phyloP scores from a whole-genome alignment of 2,888 invertebrate species.

The Protodeltote pygarga region DNA sequence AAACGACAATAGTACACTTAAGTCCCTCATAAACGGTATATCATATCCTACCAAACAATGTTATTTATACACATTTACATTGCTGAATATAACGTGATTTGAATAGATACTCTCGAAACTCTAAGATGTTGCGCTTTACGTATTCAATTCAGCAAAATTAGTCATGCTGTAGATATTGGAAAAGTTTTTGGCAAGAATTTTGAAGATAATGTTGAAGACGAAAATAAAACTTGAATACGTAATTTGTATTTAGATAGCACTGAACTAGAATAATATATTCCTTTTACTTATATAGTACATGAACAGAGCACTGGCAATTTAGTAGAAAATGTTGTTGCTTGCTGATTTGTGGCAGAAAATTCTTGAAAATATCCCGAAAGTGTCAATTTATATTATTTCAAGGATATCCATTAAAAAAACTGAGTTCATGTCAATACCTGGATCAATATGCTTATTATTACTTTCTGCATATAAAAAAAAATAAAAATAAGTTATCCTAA shows the following conservation, averaged over 20 bases:
- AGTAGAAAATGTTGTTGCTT: no score
- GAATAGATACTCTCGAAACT: slow-evolving; percentile 39
- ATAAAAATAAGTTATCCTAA: no score
- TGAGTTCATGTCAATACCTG: no score
- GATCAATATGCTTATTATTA: no score
- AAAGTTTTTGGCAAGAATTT: slow-evolving; percentile 10
- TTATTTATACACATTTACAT: slow-evolving; percentile 66
- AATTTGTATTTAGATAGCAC: slow-evolving; percentile 8
- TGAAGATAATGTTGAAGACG: slow-evolving; percentile 7
- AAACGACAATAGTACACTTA: slow-evolving; percentile 79
- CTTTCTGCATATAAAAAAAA: no score
- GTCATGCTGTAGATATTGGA: slow-evolving; percentile 29
- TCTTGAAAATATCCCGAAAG: no score
- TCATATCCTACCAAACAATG: slow-evolving; percentile 74
- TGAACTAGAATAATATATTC: neutral
- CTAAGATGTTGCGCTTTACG: slow-evolving; percentile 11
- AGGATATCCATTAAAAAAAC: no score
- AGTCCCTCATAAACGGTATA: slow-evolving; percentile 79
- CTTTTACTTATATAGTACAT: slow-evolving; percentile 5
- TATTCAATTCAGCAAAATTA: slow-evolving; percentile 39
- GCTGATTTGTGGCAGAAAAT: no score
- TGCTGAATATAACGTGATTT: slow-evolving; percentile 46
- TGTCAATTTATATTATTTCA: no score
- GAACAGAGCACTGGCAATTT: slow-evolving; percentile 1
- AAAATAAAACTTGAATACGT: neutral